A percentile compares a stretch with the other conserved stretches of the same genome.
phyloP scores from a whole-genome alignment of 2,888 invertebrate genomes.

The Lathronympha strigana region DNA sequence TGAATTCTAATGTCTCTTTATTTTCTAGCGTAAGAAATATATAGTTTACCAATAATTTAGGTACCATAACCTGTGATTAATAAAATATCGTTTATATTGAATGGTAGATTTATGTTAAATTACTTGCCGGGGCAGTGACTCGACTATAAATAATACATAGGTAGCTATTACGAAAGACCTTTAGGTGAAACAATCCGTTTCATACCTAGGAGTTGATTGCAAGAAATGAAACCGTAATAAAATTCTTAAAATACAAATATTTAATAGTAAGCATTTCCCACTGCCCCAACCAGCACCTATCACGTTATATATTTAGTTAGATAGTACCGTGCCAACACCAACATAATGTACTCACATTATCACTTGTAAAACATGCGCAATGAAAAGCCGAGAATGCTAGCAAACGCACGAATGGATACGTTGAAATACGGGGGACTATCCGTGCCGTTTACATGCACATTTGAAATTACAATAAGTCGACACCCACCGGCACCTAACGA shows the following conservation, averaged over 20 bases:
- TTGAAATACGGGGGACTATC: conserved; percentile 47
- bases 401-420: conserved; percentile 44
- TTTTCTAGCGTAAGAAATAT: no score
- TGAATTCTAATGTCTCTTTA: no score
- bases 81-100: neutral
- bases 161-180: neutral
- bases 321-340: neutral
- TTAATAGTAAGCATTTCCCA: no score
- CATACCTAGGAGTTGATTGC: no score
- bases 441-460: conserved; percentile 65
- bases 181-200: no score
- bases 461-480: conserved; percentile 80
- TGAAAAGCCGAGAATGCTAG: conserved; percentile 32
- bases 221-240: no score
- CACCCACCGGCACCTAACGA: conserved; percentile 60
- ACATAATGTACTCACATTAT: conserved; percentile 15
- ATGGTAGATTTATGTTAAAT: neutral
- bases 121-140: neutral
- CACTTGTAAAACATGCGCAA: conserved; percentile 13
- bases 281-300: no score
- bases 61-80: no score
- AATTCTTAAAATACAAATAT: no score
- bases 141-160: neutral
- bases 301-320: neutral
- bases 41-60: no score